Evolutionary conservation across 2,113 vertebrate species (phyloP).

Genomic region (Chloropsis hardwickii): DNA sequence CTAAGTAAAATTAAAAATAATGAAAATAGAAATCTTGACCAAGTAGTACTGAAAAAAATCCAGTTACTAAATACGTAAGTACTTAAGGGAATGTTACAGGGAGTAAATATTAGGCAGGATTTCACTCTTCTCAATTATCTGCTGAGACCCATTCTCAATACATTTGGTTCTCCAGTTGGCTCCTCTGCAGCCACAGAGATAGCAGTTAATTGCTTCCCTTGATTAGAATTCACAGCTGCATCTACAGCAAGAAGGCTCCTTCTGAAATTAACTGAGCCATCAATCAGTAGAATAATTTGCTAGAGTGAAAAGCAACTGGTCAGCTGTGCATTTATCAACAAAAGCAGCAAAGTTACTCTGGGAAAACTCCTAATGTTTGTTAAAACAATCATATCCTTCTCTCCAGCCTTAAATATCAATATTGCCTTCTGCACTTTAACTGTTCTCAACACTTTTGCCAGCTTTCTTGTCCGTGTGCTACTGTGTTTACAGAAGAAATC

Average conservation of each 20-base stretch:
- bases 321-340: slow-evolving; percentile 34
- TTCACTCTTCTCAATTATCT: slow-evolving; percentile 49
- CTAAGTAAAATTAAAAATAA: background rate
- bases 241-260: slow-evolving; percentile 3
- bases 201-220: slow-evolving; percentile 68
- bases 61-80: background rate
- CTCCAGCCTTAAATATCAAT: background rate
- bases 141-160: slow-evolving; percentile 9
- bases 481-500: background rate
- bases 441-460: background rate
- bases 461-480: background rate
- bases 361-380: background rate
- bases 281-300: slow-evolving; percentile 49
- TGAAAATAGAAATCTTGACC: background rate
- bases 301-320: slow-evolving; percentile 26
- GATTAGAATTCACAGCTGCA: slow-evolving; percentile 69
- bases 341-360: background rate
- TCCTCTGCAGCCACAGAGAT: slow-evolving; percentile 57
- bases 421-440: background rate
- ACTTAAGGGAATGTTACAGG: background rate
- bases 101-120: slow-evolving; percentile 38
- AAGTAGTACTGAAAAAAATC: background rate
- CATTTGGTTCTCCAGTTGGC: slow-evolving; percentile 18
- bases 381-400: background rate
- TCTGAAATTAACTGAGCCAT: slow-evolving; percentile 53